Evolutionary conservation across 2,113 vertebrate species (phyloP).

Genomic region (Ciconia boyciana): DNA sequence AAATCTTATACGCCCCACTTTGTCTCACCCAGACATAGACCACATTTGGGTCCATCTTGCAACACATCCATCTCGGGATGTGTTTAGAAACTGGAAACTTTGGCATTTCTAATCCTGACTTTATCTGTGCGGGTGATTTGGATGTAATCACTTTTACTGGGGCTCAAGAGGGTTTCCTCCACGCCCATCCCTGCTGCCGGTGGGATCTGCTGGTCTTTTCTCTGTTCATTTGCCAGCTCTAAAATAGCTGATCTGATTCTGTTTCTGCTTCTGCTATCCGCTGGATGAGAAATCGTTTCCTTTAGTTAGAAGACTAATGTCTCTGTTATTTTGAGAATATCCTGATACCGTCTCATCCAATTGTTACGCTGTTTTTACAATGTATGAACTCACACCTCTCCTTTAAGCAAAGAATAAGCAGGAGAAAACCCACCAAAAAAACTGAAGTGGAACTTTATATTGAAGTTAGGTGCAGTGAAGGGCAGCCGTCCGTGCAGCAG

Average conservation of each 20-base stretch:
- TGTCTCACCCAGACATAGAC: background rate
- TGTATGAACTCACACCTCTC: background rate
- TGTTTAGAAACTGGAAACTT: background rate
- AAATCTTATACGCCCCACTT: background rate
- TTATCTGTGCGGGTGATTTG: background rate
- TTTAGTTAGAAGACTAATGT: background rate
- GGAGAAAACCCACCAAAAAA: background rate
- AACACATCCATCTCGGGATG: background rate
- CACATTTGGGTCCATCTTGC: background rate
- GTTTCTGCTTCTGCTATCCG: slow-evolving; percentile 30
- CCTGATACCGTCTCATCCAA: accelerated
- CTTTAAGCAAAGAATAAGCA: background rate
- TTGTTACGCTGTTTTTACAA: background rate
- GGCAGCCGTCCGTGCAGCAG: background rate
- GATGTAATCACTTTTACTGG: background rate
- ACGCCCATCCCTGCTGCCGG: background rate
- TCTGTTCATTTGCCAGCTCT: slow-evolving; percentile 40
- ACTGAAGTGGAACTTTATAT: background rate
- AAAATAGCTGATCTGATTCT: slow-evolving; percentile 22
- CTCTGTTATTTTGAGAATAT: background rate
- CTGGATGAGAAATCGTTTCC: background rate
- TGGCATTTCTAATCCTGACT: slow-evolving; percentile 55
- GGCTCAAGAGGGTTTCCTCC: background rate
- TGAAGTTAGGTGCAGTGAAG: background rate
- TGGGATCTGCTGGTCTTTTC: slow-evolving; percentile 32